Conservation (phyloP, 1,140 invertebrate species). For the Papilio machaon region DNA sequence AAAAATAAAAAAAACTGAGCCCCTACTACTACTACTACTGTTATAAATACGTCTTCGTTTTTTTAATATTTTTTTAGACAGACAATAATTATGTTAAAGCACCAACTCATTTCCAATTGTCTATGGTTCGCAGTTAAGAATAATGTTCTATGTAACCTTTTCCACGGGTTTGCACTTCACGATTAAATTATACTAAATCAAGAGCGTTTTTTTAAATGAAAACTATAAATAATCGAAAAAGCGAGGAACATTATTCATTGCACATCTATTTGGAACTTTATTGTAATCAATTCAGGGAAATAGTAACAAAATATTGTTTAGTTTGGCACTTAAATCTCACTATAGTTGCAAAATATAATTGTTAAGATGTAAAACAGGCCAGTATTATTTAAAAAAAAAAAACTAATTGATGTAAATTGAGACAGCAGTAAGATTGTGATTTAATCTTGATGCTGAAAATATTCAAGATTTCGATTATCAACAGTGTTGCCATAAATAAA, state of each 20-base stretch:
- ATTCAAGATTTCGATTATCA: not conserved
- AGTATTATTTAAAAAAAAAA: not conserved
- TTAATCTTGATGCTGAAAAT: too few relatives aligned
- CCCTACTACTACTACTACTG: too few relatives aligned
- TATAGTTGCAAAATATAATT: constrained; percentile 16
- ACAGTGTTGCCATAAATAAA: not conserved
- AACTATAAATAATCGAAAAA: constrained; percentile 3
- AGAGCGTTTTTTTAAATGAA: not conserved
- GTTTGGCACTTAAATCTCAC: constrained; percentile 37
- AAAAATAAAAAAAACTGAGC: too few relatives aligned
- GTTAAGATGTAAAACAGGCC: not conserved
- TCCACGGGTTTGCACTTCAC: not conserved
- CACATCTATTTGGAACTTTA: constrained; percentile 1
- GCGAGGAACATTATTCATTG: constrained; percentile 11
- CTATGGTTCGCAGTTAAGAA: not conserved
- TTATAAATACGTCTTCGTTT: not conserved
- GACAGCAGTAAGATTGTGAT: not conserved
- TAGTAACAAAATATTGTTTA: not conserved
- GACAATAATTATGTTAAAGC: not conserved
- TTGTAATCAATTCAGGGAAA: not conserved
- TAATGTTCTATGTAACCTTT: not conserved
- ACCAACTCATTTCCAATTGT: not conserved
- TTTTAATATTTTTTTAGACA: not conserved
- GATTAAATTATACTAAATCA: not conserved
- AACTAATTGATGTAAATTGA: not conserved